A percentile compares a stretch with the other conserved stretches of the same genome.
Conservation (phyloP, 2,797 vertebrate genomes). For the Channallabes apus region DNA sequence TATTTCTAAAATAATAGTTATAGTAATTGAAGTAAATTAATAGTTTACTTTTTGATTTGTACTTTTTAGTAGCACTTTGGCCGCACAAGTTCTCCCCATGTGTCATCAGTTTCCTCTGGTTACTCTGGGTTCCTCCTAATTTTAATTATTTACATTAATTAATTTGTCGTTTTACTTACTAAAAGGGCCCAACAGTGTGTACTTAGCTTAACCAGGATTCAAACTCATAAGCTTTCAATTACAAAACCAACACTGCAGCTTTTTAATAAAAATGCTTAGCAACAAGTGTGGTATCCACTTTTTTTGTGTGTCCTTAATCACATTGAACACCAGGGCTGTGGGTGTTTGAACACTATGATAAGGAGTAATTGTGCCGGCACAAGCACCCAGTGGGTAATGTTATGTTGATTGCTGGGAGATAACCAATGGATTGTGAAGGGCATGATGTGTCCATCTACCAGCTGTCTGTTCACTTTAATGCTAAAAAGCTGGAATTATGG, state of each 20-base stretch:
- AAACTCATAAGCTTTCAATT: not conserved
- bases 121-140: too few relatives aligned
- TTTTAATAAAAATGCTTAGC: not conserved
- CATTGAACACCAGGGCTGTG: conserved; percentile 50
- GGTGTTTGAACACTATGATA: conserved; percentile 58
- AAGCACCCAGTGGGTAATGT: conserved; percentile 62
- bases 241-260: not conserved
- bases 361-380: conserved; percentile 64
- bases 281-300: not conserved
- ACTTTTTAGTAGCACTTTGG: too few relatives aligned
- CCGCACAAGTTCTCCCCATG: too few relatives aligned
- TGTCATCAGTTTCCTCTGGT: too few relatives aligned
- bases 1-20: too few relatives aligned
- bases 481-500: not conserved
- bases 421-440: conserved; percentile 84
- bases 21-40: too few relatives aligned
- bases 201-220: too few relatives aligned
- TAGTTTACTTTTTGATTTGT: too few relatives aligned
- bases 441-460: conserved; percentile 68
- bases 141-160: not conserved
- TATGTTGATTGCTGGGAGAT: conserved; percentile 69
- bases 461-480: conserved; percentile 57
- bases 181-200: not conserved
- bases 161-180: not conserved
- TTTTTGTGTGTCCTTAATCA: not conserved